Conservation (phyloP, 2,113 vertebrate genomes). For the Aviceda subcristata region DNA sequence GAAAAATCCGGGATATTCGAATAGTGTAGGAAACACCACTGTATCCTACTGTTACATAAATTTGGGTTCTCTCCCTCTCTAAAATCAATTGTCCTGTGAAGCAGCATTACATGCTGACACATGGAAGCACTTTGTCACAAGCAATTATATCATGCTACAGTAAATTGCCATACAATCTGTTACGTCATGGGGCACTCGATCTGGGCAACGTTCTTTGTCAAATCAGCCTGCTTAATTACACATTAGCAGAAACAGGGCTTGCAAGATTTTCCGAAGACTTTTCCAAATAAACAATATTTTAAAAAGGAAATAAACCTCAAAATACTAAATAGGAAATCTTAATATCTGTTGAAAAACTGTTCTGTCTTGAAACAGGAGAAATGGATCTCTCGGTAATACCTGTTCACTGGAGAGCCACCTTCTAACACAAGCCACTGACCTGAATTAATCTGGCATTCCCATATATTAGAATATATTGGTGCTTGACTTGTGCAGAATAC, state of each 20-base stretch:
- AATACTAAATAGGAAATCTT: no score
- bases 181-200: neutral
- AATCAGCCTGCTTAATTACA: neutral
- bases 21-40: rapidly evolving
- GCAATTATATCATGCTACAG: neutral
- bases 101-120: neutral
- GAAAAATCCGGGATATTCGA: rapidly evolving
- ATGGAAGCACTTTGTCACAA: conserved; percentile 35
- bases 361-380: neutral
- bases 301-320: neutral
- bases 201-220: rapidly evolving
- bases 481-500: neutral
- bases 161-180: neutral
- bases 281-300: neutral
- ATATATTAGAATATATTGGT: rapidly evolving
- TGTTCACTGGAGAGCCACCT: no score
- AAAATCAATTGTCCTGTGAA: conserved; percentile 52
- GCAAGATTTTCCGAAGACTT: neutral
- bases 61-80: neutral
- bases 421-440: rapidly evolving
- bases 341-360: neutral
- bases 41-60: neutral
- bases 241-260: neutral
- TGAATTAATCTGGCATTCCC: no score
- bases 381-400: neutral